These are phyloP conservation scores for Drosophila ogumai DNA, from an alignment of 1,140 invertebrate genomes.

Conservation along the genomic window DNA sequence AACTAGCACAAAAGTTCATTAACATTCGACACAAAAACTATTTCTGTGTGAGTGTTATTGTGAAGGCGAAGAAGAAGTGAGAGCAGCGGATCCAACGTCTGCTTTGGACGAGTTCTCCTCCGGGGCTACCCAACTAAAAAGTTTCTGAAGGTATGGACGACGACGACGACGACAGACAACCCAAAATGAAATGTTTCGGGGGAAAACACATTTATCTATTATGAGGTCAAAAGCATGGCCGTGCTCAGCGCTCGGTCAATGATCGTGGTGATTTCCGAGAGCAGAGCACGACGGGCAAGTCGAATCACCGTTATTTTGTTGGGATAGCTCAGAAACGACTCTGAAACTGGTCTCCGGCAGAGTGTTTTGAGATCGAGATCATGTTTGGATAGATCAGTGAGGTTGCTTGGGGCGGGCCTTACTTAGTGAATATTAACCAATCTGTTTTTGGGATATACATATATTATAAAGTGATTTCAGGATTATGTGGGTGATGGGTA, in stretches of 20 bases:
- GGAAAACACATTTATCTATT: slow-evolving; percentile 54
- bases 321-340: slow-evolving; percentile 73
- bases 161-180: slow-evolving; percentile 3
- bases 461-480: neutral
- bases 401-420: slow-evolving; percentile 8
- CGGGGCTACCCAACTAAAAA: slow-evolving; percentile 36
- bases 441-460: neutral
- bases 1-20: slow-evolving; percentile 82
- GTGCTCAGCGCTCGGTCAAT: slow-evolving; percentile 56
- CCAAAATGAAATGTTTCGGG: slow-evolving; percentile 29
- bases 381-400: slow-evolving; percentile 69
- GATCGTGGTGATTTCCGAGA: slow-evolving; percentile 48
- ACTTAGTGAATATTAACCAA: slow-evolving; percentile 1
- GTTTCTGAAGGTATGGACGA: slow-evolving; percentile 27
- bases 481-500: neutral
- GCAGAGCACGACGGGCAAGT: slow-evolving; percentile 15
- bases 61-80: slow-evolving; percentile 29
- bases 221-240: slow-evolving; percentile 57
- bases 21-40: slow-evolving; percentile 83
- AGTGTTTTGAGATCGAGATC: slow-evolving; percentile 1
- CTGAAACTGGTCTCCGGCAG: slow-evolving; percentile 52
- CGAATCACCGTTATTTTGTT: slow-evolving; percentile 72
- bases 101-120: slow-evolving; percentile 5
- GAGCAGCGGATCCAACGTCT: slow-evolving; percentile 8
- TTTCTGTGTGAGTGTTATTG: slow-evolving; percentile 51